Evolutionary conservation across 2,797 vertebrate species (phyloP).

Genomic region (Acanthurus tractus): DNA sequence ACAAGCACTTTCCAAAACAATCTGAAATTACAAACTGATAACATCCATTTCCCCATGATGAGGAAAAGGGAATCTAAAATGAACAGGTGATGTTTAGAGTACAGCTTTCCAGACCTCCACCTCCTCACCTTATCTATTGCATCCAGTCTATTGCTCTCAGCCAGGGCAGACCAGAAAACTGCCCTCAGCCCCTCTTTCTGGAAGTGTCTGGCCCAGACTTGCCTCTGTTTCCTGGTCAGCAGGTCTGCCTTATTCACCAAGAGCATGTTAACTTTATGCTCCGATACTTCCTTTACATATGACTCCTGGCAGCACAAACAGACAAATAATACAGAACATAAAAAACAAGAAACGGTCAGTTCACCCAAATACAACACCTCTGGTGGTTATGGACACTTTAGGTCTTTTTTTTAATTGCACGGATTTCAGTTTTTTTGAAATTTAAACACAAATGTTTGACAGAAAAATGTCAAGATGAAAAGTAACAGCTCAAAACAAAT

Average conservation of each 20-base stretch:
- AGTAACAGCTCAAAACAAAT: not conserved
- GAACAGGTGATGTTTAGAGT: not conserved
- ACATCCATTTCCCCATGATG: not conserved
- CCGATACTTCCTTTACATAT: slow-evolving; percentile 91
- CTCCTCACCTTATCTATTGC: slow-evolving; percentile 87
- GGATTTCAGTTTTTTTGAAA: too few relatives aligned
- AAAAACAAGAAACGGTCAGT: too few relatives aligned
- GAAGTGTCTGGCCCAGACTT: slow-evolving; percentile 91
- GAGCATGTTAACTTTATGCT: slow-evolving; percentile 93
- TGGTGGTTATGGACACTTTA: not conserved
- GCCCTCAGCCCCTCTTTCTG: slow-evolving; percentile 90
- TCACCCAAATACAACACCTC: not conserved
- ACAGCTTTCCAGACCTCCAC: rapidly evolving
- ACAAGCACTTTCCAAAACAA: not conserved
- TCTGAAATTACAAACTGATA: not conserved
- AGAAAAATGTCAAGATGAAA: not conserved
- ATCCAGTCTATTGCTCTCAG: slow-evolving; percentile 85
- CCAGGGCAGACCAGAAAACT: slow-evolving; percentile 97
- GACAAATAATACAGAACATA: not conserved
- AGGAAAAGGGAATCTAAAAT: not conserved
- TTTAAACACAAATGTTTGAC: too few relatives aligned
- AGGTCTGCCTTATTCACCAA: slow-evolving; percentile 97
- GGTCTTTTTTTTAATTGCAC: too few relatives aligned
- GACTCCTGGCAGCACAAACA: slow-evolving; percentile 85
- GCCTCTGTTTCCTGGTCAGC: slow-evolving; percentile 90